phyloP scores from a whole-genome alignment of 2,797 vertebrate genomes.

The Sebastes itinus region DNA sequence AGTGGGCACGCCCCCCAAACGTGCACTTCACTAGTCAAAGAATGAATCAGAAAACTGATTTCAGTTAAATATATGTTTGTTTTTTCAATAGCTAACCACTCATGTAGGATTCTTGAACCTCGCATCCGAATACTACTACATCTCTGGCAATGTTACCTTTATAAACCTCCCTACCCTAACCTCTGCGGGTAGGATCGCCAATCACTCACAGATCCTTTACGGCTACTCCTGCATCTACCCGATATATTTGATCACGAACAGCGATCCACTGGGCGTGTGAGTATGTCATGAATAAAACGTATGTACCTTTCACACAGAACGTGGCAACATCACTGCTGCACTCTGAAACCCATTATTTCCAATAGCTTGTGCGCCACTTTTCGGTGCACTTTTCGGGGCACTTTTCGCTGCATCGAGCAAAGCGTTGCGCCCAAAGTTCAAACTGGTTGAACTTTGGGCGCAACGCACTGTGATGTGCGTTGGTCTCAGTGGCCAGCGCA shows the following conservation, averaged over 20 bases:
- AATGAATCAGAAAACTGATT: not conserved
- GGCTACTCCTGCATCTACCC: slow-evolving; percentile 82
- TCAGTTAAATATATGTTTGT: not conserved
- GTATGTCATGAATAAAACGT: slow-evolving; percentile 38
- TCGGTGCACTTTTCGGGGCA: too few relatives aligned
- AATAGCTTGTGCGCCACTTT: too few relatives aligned
- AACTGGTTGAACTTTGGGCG: too few relatives aligned
- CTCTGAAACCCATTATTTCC: too few relatives aligned
- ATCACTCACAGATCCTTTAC: slow-evolving; percentile 74
- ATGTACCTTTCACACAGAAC: too few relatives aligned
- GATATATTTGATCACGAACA: slow-evolving; percentile 81
- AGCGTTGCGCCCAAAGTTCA: too few relatives aligned
- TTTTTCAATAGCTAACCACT: slow-evolving; percentile 57
- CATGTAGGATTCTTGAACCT: slow-evolving; percentile 1
- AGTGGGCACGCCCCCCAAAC: too few relatives aligned
- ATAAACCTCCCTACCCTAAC: slow-evolving; percentile 49
- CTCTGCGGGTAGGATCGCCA: slow-evolving; percentile 66
- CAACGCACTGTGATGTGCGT: too few relatives aligned
- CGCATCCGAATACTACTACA: slow-evolving; percentile 71
- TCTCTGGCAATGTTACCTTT: slow-evolving; percentile 75
- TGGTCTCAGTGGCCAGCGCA: too few relatives aligned
- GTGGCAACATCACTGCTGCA: too few relatives aligned
- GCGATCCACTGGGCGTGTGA: slow-evolving; percentile 80
- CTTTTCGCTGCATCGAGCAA: too few relatives aligned
- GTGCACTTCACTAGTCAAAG: too few relatives aligned